These are phyloP conservation scores for Mercenaria mercenaria DNA, from an alignment of 1,140 invertebrate species.

Conservation along the genomic window DNA sequence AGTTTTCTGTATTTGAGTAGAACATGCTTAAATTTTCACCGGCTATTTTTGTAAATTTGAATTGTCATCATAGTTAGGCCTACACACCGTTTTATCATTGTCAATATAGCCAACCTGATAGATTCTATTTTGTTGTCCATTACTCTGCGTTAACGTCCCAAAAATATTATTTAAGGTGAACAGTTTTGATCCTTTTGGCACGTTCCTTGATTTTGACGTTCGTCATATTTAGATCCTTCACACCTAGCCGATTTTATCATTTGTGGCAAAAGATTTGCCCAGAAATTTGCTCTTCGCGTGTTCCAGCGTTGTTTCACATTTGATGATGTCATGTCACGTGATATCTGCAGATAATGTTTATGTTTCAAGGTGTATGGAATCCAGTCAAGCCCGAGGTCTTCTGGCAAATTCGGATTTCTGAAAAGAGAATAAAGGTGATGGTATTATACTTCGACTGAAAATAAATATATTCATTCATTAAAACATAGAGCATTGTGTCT, in stretches of 20 bases:
- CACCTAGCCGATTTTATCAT: neutral
- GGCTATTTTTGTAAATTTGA: no score
- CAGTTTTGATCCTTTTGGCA: neutral
- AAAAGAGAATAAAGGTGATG: neutral
- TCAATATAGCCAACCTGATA: no score
- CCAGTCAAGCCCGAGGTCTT: neutral
- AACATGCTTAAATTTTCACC: no score
- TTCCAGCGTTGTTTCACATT: constrained; percentile 27
- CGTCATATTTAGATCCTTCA: neutral
- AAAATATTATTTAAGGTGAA: neutral
- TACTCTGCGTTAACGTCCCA: no score
- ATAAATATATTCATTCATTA: no score
- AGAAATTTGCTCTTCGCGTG: constrained; percentile 38
- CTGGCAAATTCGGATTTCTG: neutral
- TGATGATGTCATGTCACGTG: constrained; percentile 36
- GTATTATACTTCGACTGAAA: no score
- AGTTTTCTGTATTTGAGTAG: no score
- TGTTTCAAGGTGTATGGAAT: constrained; percentile 13
- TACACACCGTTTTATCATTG: no score
- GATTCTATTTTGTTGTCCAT: no score
- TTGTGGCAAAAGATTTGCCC: constrained; percentile 8
- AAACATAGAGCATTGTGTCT: no score
- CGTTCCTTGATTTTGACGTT: neutral
- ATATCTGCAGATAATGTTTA: constrained; percentile 11
- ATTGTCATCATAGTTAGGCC: no score